phyloP scores from a whole-genome alignment of 1,140 invertebrate genomes.

The Propsilocerus akamusi region DNA sequence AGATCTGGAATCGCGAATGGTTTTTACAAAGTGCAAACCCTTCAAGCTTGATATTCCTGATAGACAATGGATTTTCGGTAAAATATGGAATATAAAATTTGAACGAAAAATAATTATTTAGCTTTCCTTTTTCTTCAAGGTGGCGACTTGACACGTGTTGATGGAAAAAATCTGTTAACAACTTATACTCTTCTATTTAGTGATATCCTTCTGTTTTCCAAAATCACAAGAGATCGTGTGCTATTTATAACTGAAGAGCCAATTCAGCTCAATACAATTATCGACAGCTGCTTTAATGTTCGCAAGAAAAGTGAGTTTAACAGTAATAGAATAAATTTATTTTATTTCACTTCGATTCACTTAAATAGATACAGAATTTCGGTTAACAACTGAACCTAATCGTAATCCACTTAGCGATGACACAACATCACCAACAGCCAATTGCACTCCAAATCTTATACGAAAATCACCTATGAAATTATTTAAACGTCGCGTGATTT shows the following conservation, averaged over 20 bases:
- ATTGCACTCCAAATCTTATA: conserved; percentile 36
- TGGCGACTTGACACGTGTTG: conserved; percentile 59
- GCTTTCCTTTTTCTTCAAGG: too few species aligned
- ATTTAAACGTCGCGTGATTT: conserved; percentile 41
- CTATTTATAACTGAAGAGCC: conserved; percentile 74
- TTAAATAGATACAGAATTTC: conserved; percentile 48
- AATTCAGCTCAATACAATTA: conserved; percentile 50
- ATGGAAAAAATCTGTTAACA: conserved; percentile 53
- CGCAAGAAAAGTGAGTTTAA: conserved; percentile 49
- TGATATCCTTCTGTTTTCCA: conserved; percentile 65
- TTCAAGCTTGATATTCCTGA: conserved; percentile 62
- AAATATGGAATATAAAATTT: too few species aligned
- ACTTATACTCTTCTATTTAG: conserved; percentile 70
- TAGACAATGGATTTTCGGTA: conserved; percentile 73
- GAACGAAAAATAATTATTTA: too few species aligned
- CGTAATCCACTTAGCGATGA: conserved; percentile 33
- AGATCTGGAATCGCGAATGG: conserved; percentile 62
- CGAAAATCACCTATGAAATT: conserved; percentile 37
- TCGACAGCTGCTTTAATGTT: conserved; percentile 65
- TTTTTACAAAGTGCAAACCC: conserved; percentile 74
- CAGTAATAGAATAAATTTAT: too few species aligned
- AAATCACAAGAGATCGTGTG: conserved; percentile 63
- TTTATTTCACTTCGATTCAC: conserved; percentile 6
- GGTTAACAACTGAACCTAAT: conserved; percentile 37
- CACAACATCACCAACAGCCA: conserved; percentile 43